Evolutionary conservation across 2,888 invertebrate genomes (phyloP), one percentile per base, ranked within the genome.

Genomic region (Habrosyne pyritoides): DNA sequence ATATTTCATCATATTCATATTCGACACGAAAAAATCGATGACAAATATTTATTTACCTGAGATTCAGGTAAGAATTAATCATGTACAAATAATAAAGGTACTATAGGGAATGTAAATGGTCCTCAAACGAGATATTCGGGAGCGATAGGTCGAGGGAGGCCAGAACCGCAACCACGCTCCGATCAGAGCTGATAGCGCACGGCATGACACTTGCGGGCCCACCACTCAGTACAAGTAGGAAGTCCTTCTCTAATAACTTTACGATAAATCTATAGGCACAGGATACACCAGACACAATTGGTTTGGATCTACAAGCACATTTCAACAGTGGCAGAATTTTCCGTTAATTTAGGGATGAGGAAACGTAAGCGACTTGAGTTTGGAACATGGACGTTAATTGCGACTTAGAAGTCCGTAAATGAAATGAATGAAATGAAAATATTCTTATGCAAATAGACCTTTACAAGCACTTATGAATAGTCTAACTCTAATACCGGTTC

Each of bases 111-210:
- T 73, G 62, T 65, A 74, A 71, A 71, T 66, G 70, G 66, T 75
- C 66, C 77, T 77, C 68, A 64, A 64, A 67, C 59, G 53, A 64
- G 80, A 80, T 79, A 69, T 75, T 68, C 54, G 54, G 64, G 42
- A 47, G 47, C 54, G 77, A 79, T 80, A 77, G 66, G 66, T 36
- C 42, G 54, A 49, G 54, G 10, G 24, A 47, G 33, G 49, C 47
- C 21, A 26, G 55, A 49, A 30, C 53, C 49, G 53, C 42, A 28
- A 18, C 26, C 60, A 57, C 53, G 57, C 55, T 55, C 53, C 59
- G 77, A 76, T 76, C 64, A 56, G 46, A 48, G 47, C 55, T 59
- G 77, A 77, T 77, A 77, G 60, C 64, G 67, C 77, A 77, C 75
- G 77, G 47, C 52, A 50, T 54, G 22, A 36, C 61, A 60, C 67